Evolutionary conservation across 1,140 invertebrate genomes (phyloP).

Genomic region (Maniola jurtina): DNA sequence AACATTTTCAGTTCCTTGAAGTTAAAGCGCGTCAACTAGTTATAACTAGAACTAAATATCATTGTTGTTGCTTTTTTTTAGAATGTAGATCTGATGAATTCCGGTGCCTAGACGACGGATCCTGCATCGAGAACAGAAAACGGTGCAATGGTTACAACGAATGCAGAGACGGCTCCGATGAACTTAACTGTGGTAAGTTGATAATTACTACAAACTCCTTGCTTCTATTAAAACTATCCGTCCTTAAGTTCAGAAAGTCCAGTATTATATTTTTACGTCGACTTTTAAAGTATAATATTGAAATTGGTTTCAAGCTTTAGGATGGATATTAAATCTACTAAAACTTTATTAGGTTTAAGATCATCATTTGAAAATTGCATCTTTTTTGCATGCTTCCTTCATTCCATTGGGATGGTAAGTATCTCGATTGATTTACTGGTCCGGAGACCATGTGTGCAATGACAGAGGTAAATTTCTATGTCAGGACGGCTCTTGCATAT

Average conservation of each 20-base stretch:
- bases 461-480: slow-evolving; percentile 76
- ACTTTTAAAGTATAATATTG: too few relatives aligned
- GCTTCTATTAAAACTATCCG: not conserved
- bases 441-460: slow-evolving; percentile 61
- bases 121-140: slow-evolving; percentile 84
- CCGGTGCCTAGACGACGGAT: slow-evolving; percentile 51
- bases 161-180: slow-evolving; percentile 87
- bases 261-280: too few relatives aligned
- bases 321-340: not conserved
- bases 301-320: not conserved
- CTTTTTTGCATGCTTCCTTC: slow-evolving; percentile 42
- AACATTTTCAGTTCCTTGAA: not conserved
- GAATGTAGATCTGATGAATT: slow-evolving; percentile 61
- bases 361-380: not conserved
- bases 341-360: not conserved
- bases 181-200: slow-evolving; percentile 79
- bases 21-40: not conserved
- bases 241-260: too few relatives aligned
- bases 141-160: slow-evolving; percentile 86
- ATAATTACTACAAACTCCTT: not conserved
- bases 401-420: slow-evolving; percentile 57
- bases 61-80: slow-evolving; percentile 34
- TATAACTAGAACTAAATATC: too few relatives aligned
- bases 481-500: slow-evolving; percentile 85
- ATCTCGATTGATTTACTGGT: slow-evolving; percentile 49